Conservation (phyloP, 2,113 vertebrate genomes). For the Scophthalmus maximus region DNA sequence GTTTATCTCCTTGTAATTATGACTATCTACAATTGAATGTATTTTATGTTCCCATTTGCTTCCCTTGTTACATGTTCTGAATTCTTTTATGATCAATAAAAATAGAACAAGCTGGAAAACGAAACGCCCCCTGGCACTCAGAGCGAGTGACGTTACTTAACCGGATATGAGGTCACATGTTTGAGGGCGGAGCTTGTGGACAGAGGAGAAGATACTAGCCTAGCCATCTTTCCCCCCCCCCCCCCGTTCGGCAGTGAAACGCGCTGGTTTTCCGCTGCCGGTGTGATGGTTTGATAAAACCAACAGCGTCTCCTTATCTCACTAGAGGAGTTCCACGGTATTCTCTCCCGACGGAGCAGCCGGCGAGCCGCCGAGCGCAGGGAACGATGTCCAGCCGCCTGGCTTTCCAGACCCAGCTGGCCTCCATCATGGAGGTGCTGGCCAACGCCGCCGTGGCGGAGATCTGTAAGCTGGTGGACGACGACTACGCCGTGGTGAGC, state of each 20-base stretch:
- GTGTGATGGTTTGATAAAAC: constrained; percentile 2
- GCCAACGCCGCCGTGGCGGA: constrained; percentile 83
- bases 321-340: background rate
- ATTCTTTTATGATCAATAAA: background rate
- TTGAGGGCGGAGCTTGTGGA: background rate
- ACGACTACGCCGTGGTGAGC: constrained; percentile 80
- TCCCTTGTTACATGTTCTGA: background rate
- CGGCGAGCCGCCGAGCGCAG: background rate
- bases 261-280: rapidly evolving
- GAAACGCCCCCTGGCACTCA: background rate
- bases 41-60: no score
- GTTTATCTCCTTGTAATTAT: no score
- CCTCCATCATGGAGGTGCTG: constrained; percentile 85
- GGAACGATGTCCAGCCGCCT: constrained; percentile 74
- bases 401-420: constrained; percentile 83
- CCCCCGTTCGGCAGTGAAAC: background rate
- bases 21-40: no score
- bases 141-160: background rate
- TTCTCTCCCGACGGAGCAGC: background rate
- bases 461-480: constrained; percentile 83
- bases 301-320: rapidly evolving
- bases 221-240: background rate
- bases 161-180: constrained; percentile 12
- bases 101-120: background rate
- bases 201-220: background rate